These are phyloP conservation scores for Venustaconcha ellipsiformis DNA, from an alignment of 1,140 invertebrate genomes.

Conservation along the genomic window DNA sequence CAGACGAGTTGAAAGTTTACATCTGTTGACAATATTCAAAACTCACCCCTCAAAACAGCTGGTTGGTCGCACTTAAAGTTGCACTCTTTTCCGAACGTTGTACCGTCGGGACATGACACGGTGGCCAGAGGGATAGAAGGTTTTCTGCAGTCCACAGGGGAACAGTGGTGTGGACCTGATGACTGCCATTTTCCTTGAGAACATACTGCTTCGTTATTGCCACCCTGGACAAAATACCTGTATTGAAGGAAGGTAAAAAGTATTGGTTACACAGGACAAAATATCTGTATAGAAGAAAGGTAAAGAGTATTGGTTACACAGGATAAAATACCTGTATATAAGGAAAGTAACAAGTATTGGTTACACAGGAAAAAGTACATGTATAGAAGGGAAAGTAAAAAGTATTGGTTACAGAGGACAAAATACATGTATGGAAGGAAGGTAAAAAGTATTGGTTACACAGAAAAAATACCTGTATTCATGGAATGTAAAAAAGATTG, in stretches of 20 bases:
- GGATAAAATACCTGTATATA: too few species aligned
- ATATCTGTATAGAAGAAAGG: too few species aligned
- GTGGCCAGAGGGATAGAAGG: constrained; percentile 34
- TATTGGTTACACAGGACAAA: constrained; percentile 7
- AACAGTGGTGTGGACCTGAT: constrained; percentile 27
- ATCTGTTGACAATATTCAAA: not conserved
- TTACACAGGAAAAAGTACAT: too few species aligned
- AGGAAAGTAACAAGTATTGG: too few species aligned
- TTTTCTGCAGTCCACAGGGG: constrained; percentile 45
- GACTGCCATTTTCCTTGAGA: constrained; percentile 40
- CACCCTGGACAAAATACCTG: constrained; percentile 33
- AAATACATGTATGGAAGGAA: constrained; percentile 25
- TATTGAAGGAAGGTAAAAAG: not conserved
- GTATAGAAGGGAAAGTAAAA: too few species aligned
- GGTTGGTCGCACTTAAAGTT: constrained; percentile 49
- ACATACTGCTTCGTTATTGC: constrained; percentile 38
- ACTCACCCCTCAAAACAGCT: constrained; percentile 42
- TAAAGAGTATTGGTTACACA: too few species aligned
- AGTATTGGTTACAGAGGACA: constrained; percentile 3
- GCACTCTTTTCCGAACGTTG: constrained; percentile 39
- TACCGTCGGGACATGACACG: constrained; percentile 39
- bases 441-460: constrained; percentile 7
- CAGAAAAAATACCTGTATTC: constrained; percentile 28
- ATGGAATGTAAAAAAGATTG: not conserved
- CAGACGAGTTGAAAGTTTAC: not conserved